phyloP scores from a whole-genome alignment of 2,888 invertebrate genomes.

The Gastracanthus pulcherrimus region DNA sequence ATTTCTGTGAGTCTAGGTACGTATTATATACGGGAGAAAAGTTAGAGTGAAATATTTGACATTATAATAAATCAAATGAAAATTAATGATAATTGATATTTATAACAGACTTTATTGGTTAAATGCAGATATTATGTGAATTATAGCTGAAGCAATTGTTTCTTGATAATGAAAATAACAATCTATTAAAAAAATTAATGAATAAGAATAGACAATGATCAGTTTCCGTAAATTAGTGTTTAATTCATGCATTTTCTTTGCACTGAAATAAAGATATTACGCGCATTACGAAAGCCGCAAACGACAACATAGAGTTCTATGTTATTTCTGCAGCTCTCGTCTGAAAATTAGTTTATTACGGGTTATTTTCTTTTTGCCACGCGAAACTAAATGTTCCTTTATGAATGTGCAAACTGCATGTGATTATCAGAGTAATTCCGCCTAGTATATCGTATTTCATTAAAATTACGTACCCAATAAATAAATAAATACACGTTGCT shows the following conservation, averaged over 20 bases:
- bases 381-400: conserved; percentile 41
- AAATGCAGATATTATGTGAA: too few relatives aligned
- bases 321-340: conserved; percentile 61
- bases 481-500: conserved; percentile 40
- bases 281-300: conserved; percentile 65
- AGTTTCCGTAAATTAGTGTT: conserved; percentile 15
- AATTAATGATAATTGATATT: too few relatives aligned
- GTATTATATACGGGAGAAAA: too few relatives aligned
- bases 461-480: conserved; percentile 22
- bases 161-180: not conserved
- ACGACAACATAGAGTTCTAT: conserved; percentile 59
- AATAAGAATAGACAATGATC: not conserved
- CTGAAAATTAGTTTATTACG: conserved; percentile 69
- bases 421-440: conserved; percentile 32
- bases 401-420: conserved; percentile 32
- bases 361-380: conserved; percentile 59
- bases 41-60: too few relatives aligned
- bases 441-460: conserved; percentile 20
- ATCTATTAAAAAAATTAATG: not conserved
- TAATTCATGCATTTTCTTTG: conserved; percentile 13
- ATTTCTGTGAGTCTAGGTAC: too few relatives aligned
- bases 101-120: too few relatives aligned
- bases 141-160: too few relatives aligned
- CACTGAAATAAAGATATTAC: conserved; percentile 47
- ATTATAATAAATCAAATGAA: too few relatives aligned